Base-by-base conservation (phyloP, 2,888 invertebrate species). In the Drosophila subsilvestris region DNA sequence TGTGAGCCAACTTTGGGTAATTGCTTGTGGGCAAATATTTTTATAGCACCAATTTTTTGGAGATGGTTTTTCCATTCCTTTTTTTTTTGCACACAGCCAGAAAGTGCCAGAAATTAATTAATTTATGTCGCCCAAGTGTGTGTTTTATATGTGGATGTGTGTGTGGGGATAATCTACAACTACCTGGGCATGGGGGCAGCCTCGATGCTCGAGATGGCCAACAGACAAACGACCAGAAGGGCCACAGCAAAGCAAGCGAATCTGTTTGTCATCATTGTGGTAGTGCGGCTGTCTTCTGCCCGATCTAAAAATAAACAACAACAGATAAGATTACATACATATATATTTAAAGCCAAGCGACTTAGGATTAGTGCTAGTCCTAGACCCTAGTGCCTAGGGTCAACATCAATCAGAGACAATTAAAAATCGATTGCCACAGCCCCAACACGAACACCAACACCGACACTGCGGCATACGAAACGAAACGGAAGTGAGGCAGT, bases 151-250 rank as follows among this genome's bases (percentile, higher is more conserved):
- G 29, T 55, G 37, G 18, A 20, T 32, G 25, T 8, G 37, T 29
- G 20, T 49, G 47, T 9, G 17, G 29, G 83, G 83, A 50, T 63
- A 66, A 61, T 72, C 18, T 91, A 92, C 91, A 89, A 91, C 91
- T 92, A 92, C 92, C 92, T 92, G 89, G 91, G 91, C 89, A 92
- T 89, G 56, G 91, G 92, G 17, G 91, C 92, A 32, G 90, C 90
- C 67, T 92, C 90, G 68, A 80, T 88, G 67, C 91, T 83, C 45
- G 90, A 86, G 60, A 93, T 75, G 63, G 91, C 74, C 68, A 91
- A 72, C 76, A 92, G 76, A 55, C 90, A 90, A 53, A 91, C 74
- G 57, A 88, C 85, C 59, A 90, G 72, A 51, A 91, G 68, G 25
- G 90, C 86, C 62, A 91, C 78, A 65, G 89, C 75, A 68, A 89